Base-by-base conservation (phyloP, 2,113 vertebrate species). In the Abramis brama region DNA sequence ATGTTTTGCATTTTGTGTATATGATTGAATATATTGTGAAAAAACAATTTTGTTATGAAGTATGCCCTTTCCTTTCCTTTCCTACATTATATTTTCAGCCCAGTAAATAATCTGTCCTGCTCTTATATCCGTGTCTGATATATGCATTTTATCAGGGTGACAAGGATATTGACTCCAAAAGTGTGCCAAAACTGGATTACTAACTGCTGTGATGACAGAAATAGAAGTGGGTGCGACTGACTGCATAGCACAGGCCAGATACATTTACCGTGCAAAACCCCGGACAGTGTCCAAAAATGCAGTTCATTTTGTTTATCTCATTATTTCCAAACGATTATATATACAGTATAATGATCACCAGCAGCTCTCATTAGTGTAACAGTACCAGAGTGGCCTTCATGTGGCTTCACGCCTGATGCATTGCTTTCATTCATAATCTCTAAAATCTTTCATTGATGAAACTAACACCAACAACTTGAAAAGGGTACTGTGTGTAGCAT, bases 391-490 rank as follows among this genome's bases (percentile, higher is more conserved):
- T 27, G 39, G 62, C 12, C 25, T 70, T 55, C 27, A 12, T n/a
- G 43, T 23, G 19, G n/a, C 60, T 30, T 47, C 7, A 43, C 21
- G 23, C 43, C 43, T 81, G 60, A 30, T 50, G 21, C 33, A n/a
- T 52, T 68, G 50, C 62, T 52, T 82, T 33, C 6, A 82, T 45
- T 33, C 43, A 33, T 23, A 55, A 82, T 82, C 25, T 23, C 62
- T 30, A 4, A 47, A 68, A 81, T 81, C 39, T 47, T 66, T 62
- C n/a, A 66, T 12, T 47, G 59, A 81, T 21, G 79, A 81, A 66
- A 60, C 17, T n/a, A 10, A 79, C 33, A 60, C 77, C 77, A 25
- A 43, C 7, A 1, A 15, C 64, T 81, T 64, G 39, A 66, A 81
- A 82, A 82, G 45, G 27, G 25, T 43, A 82, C 62, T 6, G 21